These are phyloP conservation scores for Artibeus jamaicensis DNA, from an alignment of 2,797 vertebrate species.

Conservation along the genomic window DNA sequence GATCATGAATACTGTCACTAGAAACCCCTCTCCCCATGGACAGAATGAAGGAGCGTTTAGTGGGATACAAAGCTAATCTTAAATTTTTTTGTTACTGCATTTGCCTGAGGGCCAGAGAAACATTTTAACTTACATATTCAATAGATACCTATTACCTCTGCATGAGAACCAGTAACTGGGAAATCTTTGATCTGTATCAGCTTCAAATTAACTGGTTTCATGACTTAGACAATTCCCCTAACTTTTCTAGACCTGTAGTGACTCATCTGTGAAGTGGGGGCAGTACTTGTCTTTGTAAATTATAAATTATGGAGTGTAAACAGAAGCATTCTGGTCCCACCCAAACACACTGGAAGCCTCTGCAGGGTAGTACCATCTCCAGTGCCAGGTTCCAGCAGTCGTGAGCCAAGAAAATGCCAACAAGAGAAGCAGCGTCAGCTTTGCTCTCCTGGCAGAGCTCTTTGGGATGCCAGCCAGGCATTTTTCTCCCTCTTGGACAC, in stretches of 20 bases:
- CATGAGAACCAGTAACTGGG: neutral
- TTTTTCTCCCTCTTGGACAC: slow-evolving; percentile 59
- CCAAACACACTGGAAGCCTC: slow-evolving; percentile 40
- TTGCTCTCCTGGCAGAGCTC: slow-evolving; percentile 39
- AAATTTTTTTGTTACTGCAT: slow-evolving; percentile 24
- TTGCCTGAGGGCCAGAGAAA: neutral
- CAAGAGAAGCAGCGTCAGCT: slow-evolving; percentile 37
- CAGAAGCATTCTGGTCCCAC: slow-evolving; percentile 39
- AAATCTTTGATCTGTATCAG: neutral
- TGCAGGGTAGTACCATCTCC: slow-evolving; percentile 20
- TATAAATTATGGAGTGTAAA: slow-evolving; percentile 50
- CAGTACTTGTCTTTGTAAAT: slow-evolving; percentile 46
- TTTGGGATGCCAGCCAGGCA: slow-evolving; percentile 48
- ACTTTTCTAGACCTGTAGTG: slow-evolving; percentile 7
- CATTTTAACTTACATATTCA: neutral
- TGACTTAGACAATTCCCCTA: neutral
- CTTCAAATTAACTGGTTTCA: neutral
- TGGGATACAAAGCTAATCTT: neutral
- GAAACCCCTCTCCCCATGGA: neutral
- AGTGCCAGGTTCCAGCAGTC: neutral
- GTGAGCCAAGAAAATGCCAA: slow-evolving; percentile 64
- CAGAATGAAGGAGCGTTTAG: neutral
- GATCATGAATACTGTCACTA: neutral
- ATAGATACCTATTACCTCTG: neutral
- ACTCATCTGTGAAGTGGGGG: slow-evolving; percentile 24